Conservation (phyloP, 2,888 invertebrate genomes). For the Ophioninae sp. region DNA sequence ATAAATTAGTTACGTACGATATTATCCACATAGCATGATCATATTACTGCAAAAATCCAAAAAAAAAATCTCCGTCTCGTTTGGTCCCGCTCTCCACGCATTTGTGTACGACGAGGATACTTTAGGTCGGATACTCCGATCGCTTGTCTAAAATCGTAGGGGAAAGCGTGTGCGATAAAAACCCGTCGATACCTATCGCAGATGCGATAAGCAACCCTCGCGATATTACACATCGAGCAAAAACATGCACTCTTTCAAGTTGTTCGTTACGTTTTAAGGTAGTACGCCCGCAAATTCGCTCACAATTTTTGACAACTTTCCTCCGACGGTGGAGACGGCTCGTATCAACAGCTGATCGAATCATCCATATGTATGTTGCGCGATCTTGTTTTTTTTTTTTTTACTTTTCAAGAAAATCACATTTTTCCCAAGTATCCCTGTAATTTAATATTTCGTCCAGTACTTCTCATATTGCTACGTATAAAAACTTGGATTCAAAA, state of each 20-base stretch:
- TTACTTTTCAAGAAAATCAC: not conserved
- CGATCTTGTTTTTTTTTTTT: not conserved
- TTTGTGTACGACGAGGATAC: slow-evolving; percentile 1
- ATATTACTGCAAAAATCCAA: slow-evolving; percentile 42
- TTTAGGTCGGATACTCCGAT: not conserved
- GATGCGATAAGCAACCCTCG: not conserved
- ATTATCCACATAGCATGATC: slow-evolving; percentile 49
- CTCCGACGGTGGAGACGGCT: not conserved
- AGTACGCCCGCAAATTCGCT: not conserved
- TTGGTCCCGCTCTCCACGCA: slow-evolving; percentile 22
- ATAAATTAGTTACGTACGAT: slow-evolving; percentile 45
- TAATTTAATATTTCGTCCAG: no score
- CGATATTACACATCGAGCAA: not conserved
- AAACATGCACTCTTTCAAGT: not conserved
- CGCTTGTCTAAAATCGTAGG: not conserved
- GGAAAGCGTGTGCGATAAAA: not conserved
- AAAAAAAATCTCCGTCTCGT: slow-evolving; percentile 33
- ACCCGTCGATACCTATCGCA: not conserved
- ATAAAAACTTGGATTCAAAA: no score
- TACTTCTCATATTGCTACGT: no score
- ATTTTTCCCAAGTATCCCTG: no score
- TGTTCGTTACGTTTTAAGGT: not conserved
- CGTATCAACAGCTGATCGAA: not conserved
- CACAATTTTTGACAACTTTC: not conserved
- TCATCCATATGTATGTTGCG: not conserved